A percentile compares a stretch with the other conserved stretches of the same genome.
phyloP scores from a whole-genome alignment of 1,140 invertebrate species.

The Apis cerana region DNA sequence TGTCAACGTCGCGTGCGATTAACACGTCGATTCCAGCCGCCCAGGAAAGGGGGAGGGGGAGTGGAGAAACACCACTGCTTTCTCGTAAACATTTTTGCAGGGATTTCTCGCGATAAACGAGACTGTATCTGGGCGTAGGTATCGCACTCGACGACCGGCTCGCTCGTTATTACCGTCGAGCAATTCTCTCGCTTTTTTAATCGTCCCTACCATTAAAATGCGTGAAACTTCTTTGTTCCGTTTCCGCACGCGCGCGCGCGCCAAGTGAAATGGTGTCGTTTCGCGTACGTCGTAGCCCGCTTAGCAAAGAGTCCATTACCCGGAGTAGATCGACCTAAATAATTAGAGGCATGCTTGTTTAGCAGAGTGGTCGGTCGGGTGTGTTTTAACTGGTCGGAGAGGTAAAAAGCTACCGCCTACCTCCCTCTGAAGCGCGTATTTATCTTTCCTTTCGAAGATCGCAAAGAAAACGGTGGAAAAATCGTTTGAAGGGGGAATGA shows the following conservation, averaged over 20 bases:
- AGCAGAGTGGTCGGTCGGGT: not conserved
- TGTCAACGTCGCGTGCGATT: constrained; percentile 52
- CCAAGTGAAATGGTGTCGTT: not conserved
- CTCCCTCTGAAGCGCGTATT: not conserved
- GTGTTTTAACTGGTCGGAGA: not conserved
- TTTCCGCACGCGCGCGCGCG: no score
- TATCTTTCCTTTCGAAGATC: not conserved
- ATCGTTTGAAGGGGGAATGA: not conserved
- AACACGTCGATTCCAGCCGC: constrained; percentile 49
- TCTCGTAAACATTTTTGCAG: constrained; percentile 42
- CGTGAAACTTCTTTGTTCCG: constrained; percentile 25
- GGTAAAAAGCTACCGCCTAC: not conserved
- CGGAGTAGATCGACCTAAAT: constrained; percentile 10
- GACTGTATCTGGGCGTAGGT: not conserved
- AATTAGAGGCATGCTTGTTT: constrained; percentile 17
- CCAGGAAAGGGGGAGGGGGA: not conserved
- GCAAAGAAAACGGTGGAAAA: no score
- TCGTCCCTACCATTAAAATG: constrained; percentile 14
- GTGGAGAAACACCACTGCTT: not conserved
- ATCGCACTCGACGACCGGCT: not conserved
- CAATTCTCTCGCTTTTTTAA: constrained; percentile 19
- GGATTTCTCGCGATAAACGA: constrained; percentile 38
- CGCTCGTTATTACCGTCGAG: constrained; percentile 4
- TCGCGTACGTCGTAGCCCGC: not conserved
- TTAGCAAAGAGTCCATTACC: not conserved